phyloP scores from a whole-genome alignment of 2,888 invertebrate species.

The Dynastes grantii region DNA sequence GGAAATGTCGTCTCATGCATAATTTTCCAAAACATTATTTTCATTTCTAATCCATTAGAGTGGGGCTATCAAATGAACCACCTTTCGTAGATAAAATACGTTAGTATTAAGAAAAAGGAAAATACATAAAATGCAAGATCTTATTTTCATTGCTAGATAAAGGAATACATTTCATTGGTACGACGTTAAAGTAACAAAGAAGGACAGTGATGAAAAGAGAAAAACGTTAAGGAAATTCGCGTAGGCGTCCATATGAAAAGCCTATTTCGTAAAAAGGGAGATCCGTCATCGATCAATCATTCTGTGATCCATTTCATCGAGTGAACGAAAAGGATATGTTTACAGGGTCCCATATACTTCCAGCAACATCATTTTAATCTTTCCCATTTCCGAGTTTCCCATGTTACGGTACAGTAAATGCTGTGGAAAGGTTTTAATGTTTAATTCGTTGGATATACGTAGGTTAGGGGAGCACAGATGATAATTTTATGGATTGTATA shows the following conservation, averaged over 20 bases:
- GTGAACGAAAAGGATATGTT: slow-evolving; percentile 27
- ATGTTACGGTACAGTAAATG: not conserved
- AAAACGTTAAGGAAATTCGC: not conserved
- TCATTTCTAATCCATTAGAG: too few species aligned
- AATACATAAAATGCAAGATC: not conserved
- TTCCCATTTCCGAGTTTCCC: not conserved
- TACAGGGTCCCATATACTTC: slow-evolving; percentile 6
- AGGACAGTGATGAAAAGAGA: not conserved
- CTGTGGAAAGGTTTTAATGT: not conserved
- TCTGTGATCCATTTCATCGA: slow-evolving; percentile 34
- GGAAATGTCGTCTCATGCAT: too few species aligned
- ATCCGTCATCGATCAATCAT: slow-evolving; percentile 42
- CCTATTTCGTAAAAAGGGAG: slow-evolving; percentile 4
- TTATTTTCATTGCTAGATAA: not conserved
- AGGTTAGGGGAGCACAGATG: too few species aligned
- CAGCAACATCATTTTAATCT: not conserved
- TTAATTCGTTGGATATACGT: not conserved
- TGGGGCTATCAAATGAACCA: too few species aligned
- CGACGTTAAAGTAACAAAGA: not conserved
- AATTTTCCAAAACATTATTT: too few species aligned
- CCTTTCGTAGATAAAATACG: too few species aligned
- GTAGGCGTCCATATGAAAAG: slow-evolving; percentile 8
- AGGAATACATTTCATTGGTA: too few species aligned
- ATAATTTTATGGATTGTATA: too few species aligned
- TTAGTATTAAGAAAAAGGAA: too few species aligned